Conservation (phyloP, 2,797 vertebrate species). For the Fundulus diaphanus region DNA sequence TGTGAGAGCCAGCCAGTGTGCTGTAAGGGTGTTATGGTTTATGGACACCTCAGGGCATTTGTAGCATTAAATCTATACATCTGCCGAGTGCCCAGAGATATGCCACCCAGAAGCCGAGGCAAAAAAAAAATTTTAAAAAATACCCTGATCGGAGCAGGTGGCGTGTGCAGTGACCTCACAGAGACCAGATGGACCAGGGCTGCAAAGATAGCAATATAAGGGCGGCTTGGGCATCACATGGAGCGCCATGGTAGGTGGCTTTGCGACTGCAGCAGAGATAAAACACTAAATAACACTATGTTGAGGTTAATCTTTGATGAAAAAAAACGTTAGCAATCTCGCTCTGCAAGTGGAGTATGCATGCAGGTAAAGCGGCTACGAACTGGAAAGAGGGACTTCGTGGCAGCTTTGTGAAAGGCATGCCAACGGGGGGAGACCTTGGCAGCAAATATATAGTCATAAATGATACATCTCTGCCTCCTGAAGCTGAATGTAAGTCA, state of each 20-base stretch:
- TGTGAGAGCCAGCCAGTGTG: constrained; percentile 21
- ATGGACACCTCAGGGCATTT: constrained; percentile 54
- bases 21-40: constrained; percentile 12
- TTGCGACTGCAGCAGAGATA: constrained; percentile 23
- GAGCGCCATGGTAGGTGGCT: constrained; percentile 42
- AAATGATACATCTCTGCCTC: constrained; percentile 61
- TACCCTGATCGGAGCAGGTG: constrained; percentile 72
- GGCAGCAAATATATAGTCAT: constrained; percentile 40
- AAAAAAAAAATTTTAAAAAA: not conserved
- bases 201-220: constrained; percentile 52
- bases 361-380: constrained; percentile 12
- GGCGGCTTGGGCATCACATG: constrained; percentile 51
- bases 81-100: constrained; percentile 60
- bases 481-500: constrained; percentile 59
- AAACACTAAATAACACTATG: constrained; percentile 27
- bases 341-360: not conserved
- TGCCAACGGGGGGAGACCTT: constrained; percentile 19
- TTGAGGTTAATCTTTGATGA: constrained; percentile 9
- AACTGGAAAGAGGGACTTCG: constrained; percentile 15
- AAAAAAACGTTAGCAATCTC: not conserved
- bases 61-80: constrained; percentile 70
- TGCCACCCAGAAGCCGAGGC: constrained; percentile 60
- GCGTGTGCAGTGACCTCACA: constrained; percentile 80
- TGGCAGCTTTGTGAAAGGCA: constrained; percentile 16
- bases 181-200: constrained; percentile 75